Evolutionary conservation across 1,140 invertebrate species (phyloP), one percentile per base, ranked within the genome.

Genomic region (Papilio xuthus): DNA sequence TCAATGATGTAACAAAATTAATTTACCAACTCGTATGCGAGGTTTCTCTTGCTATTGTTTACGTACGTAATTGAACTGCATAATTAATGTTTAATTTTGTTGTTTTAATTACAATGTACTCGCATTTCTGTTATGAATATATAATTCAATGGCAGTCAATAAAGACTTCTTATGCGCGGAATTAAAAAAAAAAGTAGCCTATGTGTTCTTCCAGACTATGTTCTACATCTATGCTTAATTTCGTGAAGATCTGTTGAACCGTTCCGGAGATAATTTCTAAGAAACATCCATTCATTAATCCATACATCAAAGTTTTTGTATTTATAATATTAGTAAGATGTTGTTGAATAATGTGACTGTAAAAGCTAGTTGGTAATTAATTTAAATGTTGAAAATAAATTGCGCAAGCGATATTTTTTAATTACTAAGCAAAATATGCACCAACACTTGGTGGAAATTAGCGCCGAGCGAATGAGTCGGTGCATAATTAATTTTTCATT

Each of bases 401-500:
- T 56, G 9, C 53, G 53, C 53, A 10, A 56, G 53, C 53, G 53
- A 56, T 63, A 63, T 28, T 28, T 63, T 63, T 63, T 32, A 63
- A 63, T 63, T 63, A 63, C 50, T 56, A 50, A 76, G 74, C 50
- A 28, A 56, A 56, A 37, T 32, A 32, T 37, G 23, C 50, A 53
- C 47, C 60, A 79, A 79, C 71, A 78, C 70, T 79, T 79, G 53
- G 50, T 76, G 74, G 63, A 67, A 75, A 79, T 42, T 63, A 56
- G 75, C 41, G 32, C n/a, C 73, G 63, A 41, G 23, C 79, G 32
- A 47, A 70, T 80, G 60, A 70, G 37, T 70, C 44, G 60, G 74
- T 74, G 67, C 74, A 72, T 76, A 80, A 80, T 80, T 77, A 71
- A 80, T 80, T 71, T 80, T 80, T 77, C 47, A 80, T 63, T 63